These are phyloP conservation scores for Coluber constrictor DNA, from an alignment of 2,797 vertebrate species.

Conservation along the genomic window DNA sequence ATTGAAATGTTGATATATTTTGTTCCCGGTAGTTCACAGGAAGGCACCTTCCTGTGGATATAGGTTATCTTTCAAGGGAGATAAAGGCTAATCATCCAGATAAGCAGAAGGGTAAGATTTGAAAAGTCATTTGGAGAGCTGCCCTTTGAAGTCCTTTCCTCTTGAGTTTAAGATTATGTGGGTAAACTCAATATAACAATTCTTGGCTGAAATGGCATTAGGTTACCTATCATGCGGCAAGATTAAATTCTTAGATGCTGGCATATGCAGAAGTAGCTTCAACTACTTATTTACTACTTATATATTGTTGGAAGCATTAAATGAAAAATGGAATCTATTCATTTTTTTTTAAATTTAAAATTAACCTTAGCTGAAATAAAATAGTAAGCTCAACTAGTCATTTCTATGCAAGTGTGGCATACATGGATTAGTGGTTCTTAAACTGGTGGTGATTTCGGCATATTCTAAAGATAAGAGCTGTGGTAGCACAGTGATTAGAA, in stretches of 20 bases:
- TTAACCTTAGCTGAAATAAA: background rate
- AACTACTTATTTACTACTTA: background rate
- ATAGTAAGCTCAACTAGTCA: background rate
- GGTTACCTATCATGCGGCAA: background rate
- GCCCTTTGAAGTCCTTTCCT: background rate
- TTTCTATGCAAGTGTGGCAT: background rate
- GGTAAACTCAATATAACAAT: background rate
- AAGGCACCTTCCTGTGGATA: background rate
- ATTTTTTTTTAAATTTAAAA: background rate
- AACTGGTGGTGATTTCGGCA: background rate
- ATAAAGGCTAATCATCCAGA: background rate
- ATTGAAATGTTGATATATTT: no score
- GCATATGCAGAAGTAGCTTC: background rate
- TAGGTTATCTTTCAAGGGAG: background rate
- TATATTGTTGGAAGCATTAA: background rate
- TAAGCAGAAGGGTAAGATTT: background rate
- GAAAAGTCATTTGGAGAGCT: background rate
- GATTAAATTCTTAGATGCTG: background rate
- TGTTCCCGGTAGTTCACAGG: no score
- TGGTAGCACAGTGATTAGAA: background rate
- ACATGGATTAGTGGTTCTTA: background rate
- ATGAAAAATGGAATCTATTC: background rate
- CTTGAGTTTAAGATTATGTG: background rate
- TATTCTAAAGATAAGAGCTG: background rate
- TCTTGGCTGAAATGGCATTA: background rate